These are phyloP conservation scores for Rhabditoides inermis DNA, from an alignment of 2,888 invertebrate species.

Conservation along the genomic window DNA sequence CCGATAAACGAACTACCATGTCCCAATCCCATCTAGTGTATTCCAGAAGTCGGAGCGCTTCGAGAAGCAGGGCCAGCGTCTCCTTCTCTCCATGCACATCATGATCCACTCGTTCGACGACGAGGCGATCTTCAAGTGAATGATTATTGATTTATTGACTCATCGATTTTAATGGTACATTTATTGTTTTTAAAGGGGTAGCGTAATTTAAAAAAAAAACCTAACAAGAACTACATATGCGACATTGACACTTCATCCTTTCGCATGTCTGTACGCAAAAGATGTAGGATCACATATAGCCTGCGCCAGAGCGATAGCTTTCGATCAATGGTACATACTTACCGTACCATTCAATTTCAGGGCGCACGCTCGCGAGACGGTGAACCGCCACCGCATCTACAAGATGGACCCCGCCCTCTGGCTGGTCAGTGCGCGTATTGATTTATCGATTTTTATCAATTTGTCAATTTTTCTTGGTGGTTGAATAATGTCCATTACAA, in stretches of 20 bases:
- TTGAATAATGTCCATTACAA: not conserved
- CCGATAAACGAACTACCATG: not conserved
- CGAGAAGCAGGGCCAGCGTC: slow-evolving; percentile 47
- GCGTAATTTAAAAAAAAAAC: too few species aligned
- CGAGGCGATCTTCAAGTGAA: slow-evolving; percentile 25
- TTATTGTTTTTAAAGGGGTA: too few species aligned
- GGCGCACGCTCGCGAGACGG: slow-evolving; percentile 42
- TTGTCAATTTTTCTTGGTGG: not conserved
- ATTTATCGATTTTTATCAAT: not conserved
- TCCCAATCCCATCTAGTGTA: not conserved
- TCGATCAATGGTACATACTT: too few species aligned
- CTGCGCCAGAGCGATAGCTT: too few species aligned
- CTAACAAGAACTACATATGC: too few species aligned
- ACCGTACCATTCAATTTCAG: not conserved
- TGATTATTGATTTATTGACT: too few species aligned
- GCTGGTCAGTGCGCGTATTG: slow-evolving; percentile 16
- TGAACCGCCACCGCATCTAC: slow-evolving; percentile 45
- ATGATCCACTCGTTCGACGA: slow-evolving; percentile 36
- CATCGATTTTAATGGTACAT: too few species aligned
- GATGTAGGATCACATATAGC: too few species aligned
- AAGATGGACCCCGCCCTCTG: slow-evolving; percentile 49
- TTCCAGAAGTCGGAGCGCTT: slow-evolving; percentile 14
- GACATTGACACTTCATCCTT: too few species aligned
- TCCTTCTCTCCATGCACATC: slow-evolving; percentile 41
- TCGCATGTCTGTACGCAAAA: too few species aligned